Evolutionary conservation across 2,888 invertebrate species (phyloP).

Genomic region (Coelopa pilipes): DNA sequence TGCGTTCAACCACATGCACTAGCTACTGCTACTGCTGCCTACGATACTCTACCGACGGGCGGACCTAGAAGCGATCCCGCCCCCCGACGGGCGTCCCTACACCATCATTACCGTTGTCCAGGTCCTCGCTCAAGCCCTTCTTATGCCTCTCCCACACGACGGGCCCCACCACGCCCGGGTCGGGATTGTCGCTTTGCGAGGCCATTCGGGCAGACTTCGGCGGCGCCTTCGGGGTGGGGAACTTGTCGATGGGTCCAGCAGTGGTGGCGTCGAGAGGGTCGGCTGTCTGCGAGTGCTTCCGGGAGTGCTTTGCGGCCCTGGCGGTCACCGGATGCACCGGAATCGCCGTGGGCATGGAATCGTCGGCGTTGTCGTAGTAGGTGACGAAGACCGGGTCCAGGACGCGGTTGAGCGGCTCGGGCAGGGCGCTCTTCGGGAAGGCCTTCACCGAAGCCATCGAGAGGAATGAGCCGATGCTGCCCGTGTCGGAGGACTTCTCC

Average conservation of each 20-base stretch:
- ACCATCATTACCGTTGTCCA: constrained; percentile 47
- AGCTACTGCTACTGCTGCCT: constrained; percentile 1
- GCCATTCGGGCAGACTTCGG: constrained; percentile 64
- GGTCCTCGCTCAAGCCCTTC: constrained; percentile 69
- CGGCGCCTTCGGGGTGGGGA: constrained; percentile 60
- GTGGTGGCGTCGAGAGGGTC: constrained; percentile 50
- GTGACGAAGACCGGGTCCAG: constrained; percentile 82
- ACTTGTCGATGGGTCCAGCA: constrained; percentile 55
- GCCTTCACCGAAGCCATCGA: constrained; percentile 88
- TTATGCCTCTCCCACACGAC: constrained; percentile 85
- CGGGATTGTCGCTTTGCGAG: constrained; percentile 79
- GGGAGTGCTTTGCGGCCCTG: constrained; percentile 47
- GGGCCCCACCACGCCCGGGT: constrained; percentile 86
- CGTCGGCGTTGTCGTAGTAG: constrained; percentile 72
- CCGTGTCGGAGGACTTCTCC: constrained; percentile 66
- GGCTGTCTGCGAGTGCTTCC: constrained; percentile 40
- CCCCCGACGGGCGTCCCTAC: constrained; percentile 37
- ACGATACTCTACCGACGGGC: no score
- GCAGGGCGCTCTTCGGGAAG: constrained; percentile 81
- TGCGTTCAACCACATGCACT: not conserved
- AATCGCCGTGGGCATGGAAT: constrained; percentile 46
- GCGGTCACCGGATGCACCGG: constrained; percentile 46
- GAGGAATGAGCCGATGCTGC: constrained; percentile 80
- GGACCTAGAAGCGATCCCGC: constrained; percentile 53
- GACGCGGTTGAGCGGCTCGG: constrained; percentile 82